Base-by-base conservation (phyloP, 1,140 invertebrate species). In the Eurytemora carolleeae region DNA sequence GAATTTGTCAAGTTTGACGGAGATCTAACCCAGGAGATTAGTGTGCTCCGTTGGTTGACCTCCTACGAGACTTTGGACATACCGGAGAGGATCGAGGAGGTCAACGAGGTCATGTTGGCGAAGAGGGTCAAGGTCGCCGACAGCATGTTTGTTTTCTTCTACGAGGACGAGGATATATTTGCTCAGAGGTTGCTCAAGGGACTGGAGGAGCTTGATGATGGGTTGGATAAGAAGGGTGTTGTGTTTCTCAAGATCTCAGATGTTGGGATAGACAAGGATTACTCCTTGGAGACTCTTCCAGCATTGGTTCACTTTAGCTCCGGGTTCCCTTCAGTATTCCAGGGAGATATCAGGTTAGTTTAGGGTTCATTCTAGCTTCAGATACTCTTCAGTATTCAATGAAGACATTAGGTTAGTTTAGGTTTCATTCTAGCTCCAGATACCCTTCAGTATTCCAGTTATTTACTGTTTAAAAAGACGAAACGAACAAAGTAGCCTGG, bases 181-280 rank as follows among this genome's bases (percentile, higher is more conserved):
- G 86, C 86, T 53, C 84, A 86, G 65, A 87, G 87, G 68, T 91
- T 93, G 61, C 75, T 94, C 0, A 80, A 81, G 67, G 86, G 89
- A 70, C 72, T 94, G 52, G 89, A 94, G 70, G 88, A 89, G 66
- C 89, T 93, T 65, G 90, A 95, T 68, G 89, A 93, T 71, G 88
- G 93, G 70, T 73, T 90, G 1, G 90, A 93, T 70, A 87, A 91
- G 74, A 85, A 85, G 64, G 89, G 88, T 57, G 92, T 93, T 64
- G 84, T 91, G 61, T 92, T 94, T 71, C 87, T 94, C 1, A 93
- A 92, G 73, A 90, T 89, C 65, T 90, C 87, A 15, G 89, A 93
- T 69, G 82, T 86, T 24, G 83, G 84, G 56, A 81, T 92, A 55
- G 88, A 87, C 0, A 89, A 88, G 71, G 88, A 88, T 71, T 79